Percentiles rank a stretch among this genome's conserved stretches.
These are phyloP conservation scores for Tetramorium parvispinum DNA, from an alignment of 1,140 invertebrate genomes.

Conservation along the genomic window DNA sequence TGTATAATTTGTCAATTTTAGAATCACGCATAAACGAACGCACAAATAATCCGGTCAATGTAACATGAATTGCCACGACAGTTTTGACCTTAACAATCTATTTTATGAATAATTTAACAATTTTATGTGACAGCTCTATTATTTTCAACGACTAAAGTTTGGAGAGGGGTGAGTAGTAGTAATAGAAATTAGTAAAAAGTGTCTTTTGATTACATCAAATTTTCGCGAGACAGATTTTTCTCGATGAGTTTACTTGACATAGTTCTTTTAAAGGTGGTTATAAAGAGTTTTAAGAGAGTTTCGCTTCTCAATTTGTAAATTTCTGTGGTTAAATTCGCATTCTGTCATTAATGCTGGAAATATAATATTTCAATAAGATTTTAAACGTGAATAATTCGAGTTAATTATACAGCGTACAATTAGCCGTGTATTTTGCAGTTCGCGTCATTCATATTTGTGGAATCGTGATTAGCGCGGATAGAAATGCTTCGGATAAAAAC, in stretches of 20 bases:
- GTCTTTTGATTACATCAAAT: background rate
- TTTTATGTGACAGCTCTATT: background rate
- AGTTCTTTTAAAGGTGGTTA: background rate
- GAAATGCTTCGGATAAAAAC: background rate
- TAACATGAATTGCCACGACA: background rate
- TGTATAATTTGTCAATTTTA: background rate
- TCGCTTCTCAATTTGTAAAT: background rate
- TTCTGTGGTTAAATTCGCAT: background rate
- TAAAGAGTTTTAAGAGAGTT: background rate
- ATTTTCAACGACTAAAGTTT: slow-evolving; percentile 9
- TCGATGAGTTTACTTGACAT: background rate
- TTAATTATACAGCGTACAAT: background rate
- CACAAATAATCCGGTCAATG: background rate
- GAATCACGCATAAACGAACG: background rate
- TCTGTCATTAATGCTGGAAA: background rate
- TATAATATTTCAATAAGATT: background rate
- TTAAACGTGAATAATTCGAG: background rate
- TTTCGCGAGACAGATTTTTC: background rate
- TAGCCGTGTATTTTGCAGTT: background rate
- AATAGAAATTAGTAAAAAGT: background rate
- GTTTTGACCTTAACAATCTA: background rate
- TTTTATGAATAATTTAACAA: background rate
- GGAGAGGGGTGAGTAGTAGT: background rate
- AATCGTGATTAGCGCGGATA: background rate
- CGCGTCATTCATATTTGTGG: background rate